Evolutionary conservation across 2,113 vertebrate genomes (phyloP), one percentile per base, ranked within the genome.

Genomic region (Eptesicus fuscus): DNA sequence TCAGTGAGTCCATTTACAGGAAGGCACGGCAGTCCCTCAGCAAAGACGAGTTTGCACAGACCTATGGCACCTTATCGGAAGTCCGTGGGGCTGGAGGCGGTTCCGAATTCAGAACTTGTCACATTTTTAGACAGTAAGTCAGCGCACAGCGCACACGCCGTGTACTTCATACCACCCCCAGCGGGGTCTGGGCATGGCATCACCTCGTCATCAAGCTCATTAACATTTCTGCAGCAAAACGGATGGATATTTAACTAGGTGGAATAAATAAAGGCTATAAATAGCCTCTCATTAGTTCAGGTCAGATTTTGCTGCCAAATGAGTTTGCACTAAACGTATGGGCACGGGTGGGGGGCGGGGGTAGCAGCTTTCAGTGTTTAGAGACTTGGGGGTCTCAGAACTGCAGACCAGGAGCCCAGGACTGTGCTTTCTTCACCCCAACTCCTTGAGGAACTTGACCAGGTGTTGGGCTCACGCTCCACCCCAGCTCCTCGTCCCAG

Each of bases 241-340:
- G 91, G 77, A 77, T 93, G 94, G 77, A 65, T 70, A 96, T 77
- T 83, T 95, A 96, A 96, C 71, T 73, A 44, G 85, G 90, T 85
- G 94, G 92, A 67, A 95, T 93, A 93, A 96, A 95, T 95, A 93
- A 53, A 69, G 65, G 40, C 96, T 96, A 95, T 95, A 93, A 97
- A 97, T 97, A 96, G 92, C 77, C 28, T 77, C 80, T 90, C 90
- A 63, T 92, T 95, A 90, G 96, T 96, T 96, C 96, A 90, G 96
- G 95, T 96, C 91, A 91, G 84, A 82, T 73, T 95, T 69, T 70
- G 59, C 82, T 88, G 82, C 85, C 71, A 74, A 87, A 53, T 59
- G 73, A 88, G 69, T 93, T 79, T 88, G 82, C 82, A 47, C 20
- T 51, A 37, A 78, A 96, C 37, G 92, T 83, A 20, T 0, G 20